Percentiles rank a stretch among this genome's conserved stretches.
Conservation (phyloP, 2,113 vertebrate species). For the Neolamprologus variostigma region DNA sequence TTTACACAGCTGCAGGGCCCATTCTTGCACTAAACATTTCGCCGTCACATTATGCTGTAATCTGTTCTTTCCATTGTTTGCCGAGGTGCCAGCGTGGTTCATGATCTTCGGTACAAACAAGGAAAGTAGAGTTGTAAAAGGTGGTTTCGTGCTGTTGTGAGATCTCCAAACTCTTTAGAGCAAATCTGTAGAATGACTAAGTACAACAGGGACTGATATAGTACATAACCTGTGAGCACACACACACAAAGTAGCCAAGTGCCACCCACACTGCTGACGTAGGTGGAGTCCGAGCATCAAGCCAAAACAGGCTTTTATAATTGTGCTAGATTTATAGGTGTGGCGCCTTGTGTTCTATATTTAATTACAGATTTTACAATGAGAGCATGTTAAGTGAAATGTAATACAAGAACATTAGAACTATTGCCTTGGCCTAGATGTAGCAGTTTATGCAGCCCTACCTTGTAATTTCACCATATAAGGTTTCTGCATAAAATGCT, state of each 20-base stretch:
- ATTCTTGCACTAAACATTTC: not conserved
- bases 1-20: constrained; percentile 3
- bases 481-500: constrained; percentile 17
- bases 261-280: constrained; percentile 45
- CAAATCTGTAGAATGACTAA: constrained; percentile 18
- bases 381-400: constrained; percentile 50
- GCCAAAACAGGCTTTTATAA: constrained; percentile 55
- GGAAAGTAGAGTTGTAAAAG: constrained; percentile 19
- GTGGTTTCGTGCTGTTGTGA: not conserved
- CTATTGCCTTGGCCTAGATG: constrained; percentile 27
- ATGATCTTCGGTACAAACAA: constrained; percentile 20
- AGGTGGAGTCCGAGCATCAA: constrained; percentile 41
- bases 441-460: not conserved
- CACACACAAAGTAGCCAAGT: not conserved
- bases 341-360: constrained; percentile 49
- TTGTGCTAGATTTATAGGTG: constrained; percentile 61
- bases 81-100: not conserved
- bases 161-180: constrained; percentile 25
- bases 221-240: constrained; percentile 8
- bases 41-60: not conserved
- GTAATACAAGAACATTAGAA: constrained; percentile 28
- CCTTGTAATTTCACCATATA: constrained; percentile 31
- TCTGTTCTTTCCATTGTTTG: constrained; percentile 44
- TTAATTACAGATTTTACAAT: constrained; percentile 59
- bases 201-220: constrained; percentile 37